Evolutionary conservation across 2,797 vertebrate genomes (phyloP).

Genomic region (Euphonia xanthogaster): DNA sequence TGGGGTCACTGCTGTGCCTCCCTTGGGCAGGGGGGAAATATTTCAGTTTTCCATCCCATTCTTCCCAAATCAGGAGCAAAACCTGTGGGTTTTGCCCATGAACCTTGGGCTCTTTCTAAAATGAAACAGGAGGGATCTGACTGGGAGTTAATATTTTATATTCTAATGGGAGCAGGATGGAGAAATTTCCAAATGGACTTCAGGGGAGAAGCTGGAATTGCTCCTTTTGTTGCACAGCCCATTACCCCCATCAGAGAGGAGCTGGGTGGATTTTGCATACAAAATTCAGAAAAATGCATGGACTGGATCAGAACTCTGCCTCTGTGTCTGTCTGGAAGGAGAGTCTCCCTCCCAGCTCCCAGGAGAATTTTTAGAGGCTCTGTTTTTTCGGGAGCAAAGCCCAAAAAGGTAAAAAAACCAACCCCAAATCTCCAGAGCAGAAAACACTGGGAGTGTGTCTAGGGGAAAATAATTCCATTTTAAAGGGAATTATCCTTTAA

Average conservation of each 20-base stretch:
- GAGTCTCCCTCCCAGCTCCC: background rate
- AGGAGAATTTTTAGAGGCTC: background rate
- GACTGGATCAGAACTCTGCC: no score
- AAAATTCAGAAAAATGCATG: no score
- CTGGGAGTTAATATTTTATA: background rate
- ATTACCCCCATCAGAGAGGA: background rate
- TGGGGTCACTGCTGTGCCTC: background rate
- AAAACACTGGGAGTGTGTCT: rapidly evolving
- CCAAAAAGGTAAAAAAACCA: background rate
- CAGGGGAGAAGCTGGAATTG: background rate
- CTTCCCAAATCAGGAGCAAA: background rate
- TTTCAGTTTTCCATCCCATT: background rate
- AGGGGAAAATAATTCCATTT: background rate
- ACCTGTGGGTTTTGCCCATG: rapidly evolving
- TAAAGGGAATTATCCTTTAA: background rate
- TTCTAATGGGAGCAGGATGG: background rate
- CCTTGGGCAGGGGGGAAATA: background rate
- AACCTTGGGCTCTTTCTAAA: background rate
- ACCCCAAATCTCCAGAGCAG: background rate
- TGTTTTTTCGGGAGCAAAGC: background rate
- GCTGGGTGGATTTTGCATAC: background rate
- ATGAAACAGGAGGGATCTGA: background rate
- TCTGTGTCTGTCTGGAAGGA: background rate
- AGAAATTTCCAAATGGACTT: background rate
- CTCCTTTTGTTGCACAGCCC: background rate